Evolutionary conservation across 1,140 invertebrate genomes (phyloP).

Genomic region (Atta colombica): DNA sequence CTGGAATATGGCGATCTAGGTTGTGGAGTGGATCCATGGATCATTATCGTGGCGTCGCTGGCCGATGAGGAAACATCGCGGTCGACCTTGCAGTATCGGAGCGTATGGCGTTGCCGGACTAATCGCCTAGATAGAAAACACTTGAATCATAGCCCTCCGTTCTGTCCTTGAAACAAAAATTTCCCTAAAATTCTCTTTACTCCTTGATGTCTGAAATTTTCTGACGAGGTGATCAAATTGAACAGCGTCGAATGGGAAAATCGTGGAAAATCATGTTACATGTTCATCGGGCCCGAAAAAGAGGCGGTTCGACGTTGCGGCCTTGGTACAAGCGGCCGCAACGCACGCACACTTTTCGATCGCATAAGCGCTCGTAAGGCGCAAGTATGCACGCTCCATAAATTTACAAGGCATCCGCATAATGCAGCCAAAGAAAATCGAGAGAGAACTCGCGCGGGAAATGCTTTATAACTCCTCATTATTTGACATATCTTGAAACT

Average conservation of each 20-base stretch:
- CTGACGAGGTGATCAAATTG: neutral
- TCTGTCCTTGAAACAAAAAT: neutral
- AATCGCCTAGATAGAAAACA: neutral
- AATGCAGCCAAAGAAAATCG: constrained; percentile 46
- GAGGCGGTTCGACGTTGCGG: constrained; percentile 36
- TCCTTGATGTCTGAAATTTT: neutral
- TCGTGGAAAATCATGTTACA: neutral
- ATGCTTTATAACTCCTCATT: constrained; percentile 10
- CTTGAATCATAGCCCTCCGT: neutral
- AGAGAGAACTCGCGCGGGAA: constrained; percentile 4
- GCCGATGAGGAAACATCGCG: constrained; percentile 56
- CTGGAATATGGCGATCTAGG: constrained; percentile 57
- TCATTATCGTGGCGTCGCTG: constrained; percentile 55
- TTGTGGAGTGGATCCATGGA: constrained; percentile 55
- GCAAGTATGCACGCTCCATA: constrained; percentile 55
- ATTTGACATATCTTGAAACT: constrained; percentile 4
- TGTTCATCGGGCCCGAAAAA: neutral
- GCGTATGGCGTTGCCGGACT: neutral
- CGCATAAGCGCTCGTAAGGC: constrained; percentile 43
- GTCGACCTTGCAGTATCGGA: constrained; percentile 34
- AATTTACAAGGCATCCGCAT: constrained; percentile 47
- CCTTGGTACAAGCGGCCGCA: constrained; percentile 42
- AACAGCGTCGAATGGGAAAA: neutral
- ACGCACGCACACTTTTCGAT: constrained; percentile 31
- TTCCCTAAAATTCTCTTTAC: neutral